These are phyloP conservation scores for Corvus cornix DNA, from an alignment of 2,113 vertebrate genomes.

Conservation along the genomic window DNA sequence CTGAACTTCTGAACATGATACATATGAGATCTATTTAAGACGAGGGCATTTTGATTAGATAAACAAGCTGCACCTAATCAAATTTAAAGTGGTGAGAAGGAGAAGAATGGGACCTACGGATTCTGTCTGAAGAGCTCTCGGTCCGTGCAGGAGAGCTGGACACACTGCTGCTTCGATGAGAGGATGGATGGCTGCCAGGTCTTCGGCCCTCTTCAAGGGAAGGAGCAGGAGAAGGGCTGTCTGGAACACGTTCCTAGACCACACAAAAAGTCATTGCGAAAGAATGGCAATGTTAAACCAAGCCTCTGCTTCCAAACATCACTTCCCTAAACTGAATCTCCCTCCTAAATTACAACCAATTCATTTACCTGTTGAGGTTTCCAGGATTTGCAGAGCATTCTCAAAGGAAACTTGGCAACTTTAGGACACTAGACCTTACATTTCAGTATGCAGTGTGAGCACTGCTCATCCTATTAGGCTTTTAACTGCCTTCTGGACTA, in stretches of 20 bases:
- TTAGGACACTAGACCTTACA: not conserved
- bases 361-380: not conserved
- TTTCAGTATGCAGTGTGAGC: not conserved
- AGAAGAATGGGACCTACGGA: constrained; percentile 86
- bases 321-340: not conserved
- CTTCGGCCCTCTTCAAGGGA: constrained; percentile 95
- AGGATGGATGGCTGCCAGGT: constrained; percentile 96
- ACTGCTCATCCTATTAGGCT: not conserved
- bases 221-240: constrained; percentile 95
- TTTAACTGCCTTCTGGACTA: not conserved
- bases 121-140: constrained; percentile 98
- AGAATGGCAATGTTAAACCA: not conserved
- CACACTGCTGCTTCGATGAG: constrained; percentile 98
- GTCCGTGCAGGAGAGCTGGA: constrained; percentile 97
- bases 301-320: not conserved
- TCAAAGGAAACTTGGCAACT: not conserved
- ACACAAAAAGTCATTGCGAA: not conserved
- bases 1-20: constrained; percentile 47
- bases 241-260: constrained; percentile 90
- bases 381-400: not conserved
- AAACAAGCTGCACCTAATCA: constrained; percentile 57
- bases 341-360: not conserved
- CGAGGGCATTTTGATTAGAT: constrained; percentile 58
- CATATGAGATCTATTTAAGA: constrained; percentile 60
- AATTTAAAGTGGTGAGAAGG: constrained; percentile 45